These are phyloP conservation scores for Tachystola acroxantha DNA, from an alignment of 2,888 invertebrate genomes.

Conservation along the genomic window DNA sequence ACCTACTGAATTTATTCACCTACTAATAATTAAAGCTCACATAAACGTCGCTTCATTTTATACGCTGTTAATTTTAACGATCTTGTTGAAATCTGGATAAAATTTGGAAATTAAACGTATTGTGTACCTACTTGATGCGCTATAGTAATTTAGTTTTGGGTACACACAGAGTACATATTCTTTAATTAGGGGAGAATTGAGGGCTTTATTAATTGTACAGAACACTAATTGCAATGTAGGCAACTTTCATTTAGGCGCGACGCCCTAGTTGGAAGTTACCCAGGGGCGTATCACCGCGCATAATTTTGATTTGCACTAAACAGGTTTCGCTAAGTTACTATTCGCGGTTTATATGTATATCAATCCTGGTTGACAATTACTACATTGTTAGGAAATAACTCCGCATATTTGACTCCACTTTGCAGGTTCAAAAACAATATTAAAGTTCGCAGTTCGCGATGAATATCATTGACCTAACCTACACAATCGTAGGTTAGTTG, in stretches of 20 bases:
- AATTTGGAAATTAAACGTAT: constrained; percentile 18
- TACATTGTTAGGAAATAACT: no score
- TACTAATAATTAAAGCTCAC: constrained; percentile 5
- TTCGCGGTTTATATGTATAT: no score
- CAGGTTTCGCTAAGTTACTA: no score
- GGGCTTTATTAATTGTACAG: constrained; percentile 55
- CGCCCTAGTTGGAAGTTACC: constrained; percentile 29
- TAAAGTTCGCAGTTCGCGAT: no score
- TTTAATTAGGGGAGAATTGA: constrained; percentile 48
- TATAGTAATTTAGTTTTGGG: constrained; percentile 22
- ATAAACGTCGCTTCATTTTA: constrained; percentile 11
- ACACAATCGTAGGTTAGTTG: no score
- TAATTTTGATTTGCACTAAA: no score
- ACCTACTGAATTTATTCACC: constrained; percentile 8
- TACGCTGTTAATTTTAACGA: constrained; percentile 13
- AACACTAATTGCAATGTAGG: constrained; percentile 52
- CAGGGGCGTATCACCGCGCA: constrained; percentile 32
- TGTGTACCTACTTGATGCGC: constrained; percentile 11
- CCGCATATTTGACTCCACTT: no score
- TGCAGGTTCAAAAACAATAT: no score
- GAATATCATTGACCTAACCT: no score
- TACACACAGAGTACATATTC: constrained; percentile 34
- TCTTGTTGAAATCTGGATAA: constrained; percentile 10
- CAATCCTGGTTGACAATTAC: no score
- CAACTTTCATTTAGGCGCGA: constrained; percentile 45